A percentile compares a stretch with the other conserved stretches of the same genome.
Conservation (phyloP, 2,113 vertebrate genomes). For the Microcebus ravelobensis region DNA sequence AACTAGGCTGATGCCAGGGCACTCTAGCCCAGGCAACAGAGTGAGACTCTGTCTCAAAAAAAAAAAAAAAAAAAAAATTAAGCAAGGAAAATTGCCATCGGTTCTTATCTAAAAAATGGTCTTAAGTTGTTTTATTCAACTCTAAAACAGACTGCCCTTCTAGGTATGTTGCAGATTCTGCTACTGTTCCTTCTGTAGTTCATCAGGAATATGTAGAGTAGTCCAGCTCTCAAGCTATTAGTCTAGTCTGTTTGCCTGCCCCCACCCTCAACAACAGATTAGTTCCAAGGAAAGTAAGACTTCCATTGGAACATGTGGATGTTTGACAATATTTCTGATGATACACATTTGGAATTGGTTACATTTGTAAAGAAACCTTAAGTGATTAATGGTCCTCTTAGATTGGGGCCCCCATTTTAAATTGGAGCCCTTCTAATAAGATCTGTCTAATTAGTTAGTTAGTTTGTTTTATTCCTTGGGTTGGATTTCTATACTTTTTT, state of each 20-base stretch:
- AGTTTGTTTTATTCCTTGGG: neutral
- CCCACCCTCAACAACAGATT: neutral
- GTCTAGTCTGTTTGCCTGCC: neutral
- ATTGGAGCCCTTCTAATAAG: neutral
- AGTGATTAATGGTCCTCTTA: neutral
- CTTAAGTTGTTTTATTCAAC: neutral
- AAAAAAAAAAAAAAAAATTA: neutral
- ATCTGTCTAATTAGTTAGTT: neutral
- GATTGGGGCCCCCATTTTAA: neutral
- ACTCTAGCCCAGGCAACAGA: no score
- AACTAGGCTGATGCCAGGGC: no score
- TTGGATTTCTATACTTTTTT: neutral
- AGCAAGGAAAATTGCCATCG: neutral
- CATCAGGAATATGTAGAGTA: neutral
- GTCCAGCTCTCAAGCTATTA: neutral
- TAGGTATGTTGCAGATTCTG: neutral
- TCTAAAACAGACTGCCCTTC: neutral
- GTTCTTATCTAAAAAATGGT: neutral
- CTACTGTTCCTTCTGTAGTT: neutral
- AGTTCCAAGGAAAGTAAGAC: neutral
- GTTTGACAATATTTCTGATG: neutral
- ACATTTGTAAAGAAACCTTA: neutral
- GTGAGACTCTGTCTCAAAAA: no score
- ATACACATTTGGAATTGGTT: neutral
- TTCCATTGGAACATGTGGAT: neutral